Evolutionary conservation across 2,113 vertebrate species (phyloP).

Genomic region (Meleagris gallopavo): DNA sequence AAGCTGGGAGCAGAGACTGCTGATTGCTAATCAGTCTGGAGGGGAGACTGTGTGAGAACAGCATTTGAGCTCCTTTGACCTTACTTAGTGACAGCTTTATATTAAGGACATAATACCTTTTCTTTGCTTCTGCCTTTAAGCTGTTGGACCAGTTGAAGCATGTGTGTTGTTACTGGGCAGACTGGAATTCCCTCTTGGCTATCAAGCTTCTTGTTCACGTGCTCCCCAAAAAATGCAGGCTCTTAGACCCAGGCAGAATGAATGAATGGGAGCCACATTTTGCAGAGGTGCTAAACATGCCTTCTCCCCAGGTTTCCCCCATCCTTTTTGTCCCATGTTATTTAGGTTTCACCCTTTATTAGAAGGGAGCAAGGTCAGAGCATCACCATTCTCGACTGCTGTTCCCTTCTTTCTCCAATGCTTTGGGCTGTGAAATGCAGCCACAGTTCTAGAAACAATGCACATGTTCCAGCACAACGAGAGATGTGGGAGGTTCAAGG

Average conservation of each 20-base stretch:
- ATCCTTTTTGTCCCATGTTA: background rate
- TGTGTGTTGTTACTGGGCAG: background rate
- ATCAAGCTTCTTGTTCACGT: background rate
- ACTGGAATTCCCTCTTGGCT: background rate
- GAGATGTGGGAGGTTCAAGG: background rate
- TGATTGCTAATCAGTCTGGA: background rate
- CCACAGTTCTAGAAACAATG: background rate
- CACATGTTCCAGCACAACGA: accelerated
- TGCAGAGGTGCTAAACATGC: background rate
- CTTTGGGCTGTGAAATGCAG: background rate
- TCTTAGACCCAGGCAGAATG: background rate
- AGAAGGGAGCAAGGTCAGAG: background rate
- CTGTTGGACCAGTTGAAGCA: background rate
- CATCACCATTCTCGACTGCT: background rate
- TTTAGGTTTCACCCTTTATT: background rate
- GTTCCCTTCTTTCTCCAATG: background rate
- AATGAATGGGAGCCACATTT: background rate
- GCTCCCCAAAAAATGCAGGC: background rate
- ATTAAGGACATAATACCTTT: background rate
- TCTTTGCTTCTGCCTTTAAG: background rate
- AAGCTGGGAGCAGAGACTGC: background rate
- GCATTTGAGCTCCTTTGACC: background rate
- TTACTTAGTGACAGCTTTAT: background rate
- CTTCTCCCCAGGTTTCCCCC: background rate
- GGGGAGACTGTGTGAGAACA: background rate